Evolutionary conservation across 2,113 vertebrate genomes (phyloP).

Genomic region (Neomonachus schauinslandi): DNA sequence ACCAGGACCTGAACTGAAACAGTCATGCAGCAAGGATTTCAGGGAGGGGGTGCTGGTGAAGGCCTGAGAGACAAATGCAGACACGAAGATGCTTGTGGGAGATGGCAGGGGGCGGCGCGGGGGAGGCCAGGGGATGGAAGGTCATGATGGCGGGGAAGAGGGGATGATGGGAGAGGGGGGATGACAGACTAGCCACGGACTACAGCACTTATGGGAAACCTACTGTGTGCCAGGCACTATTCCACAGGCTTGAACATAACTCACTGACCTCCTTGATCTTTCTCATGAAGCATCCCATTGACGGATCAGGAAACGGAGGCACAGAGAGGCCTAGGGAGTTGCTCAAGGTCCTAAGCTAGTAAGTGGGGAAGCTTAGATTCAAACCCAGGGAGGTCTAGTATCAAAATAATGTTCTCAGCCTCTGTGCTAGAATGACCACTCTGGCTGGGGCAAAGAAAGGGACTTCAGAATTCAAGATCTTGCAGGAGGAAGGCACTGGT

Average conservation of each 20-base stretch:
- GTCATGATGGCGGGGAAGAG: no score
- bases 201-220: not conserved
- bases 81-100: not conserved
- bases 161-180: not conserved
- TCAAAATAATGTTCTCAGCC: not conserved
- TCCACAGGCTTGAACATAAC: not conserved
- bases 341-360: not conserved
- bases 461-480: not conserved
- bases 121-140: not conserved
- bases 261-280: not conserved
- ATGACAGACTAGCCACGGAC: not conserved
- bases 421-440: not conserved
- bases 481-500: not conserved
- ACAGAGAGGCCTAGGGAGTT: not conserved
- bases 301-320: not conserved
- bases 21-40: not conserved
- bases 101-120: no score
- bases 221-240: not conserved
- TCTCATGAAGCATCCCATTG: not conserved
- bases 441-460: not conserved
- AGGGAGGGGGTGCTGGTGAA: not conserved
- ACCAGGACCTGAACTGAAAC: not conserved
- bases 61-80: not conserved
- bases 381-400: not conserved
- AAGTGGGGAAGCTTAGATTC: not conserved